phyloP scores from a whole-genome alignment of 2,797 vertebrate species.

The Myoxocephalus aenaeus region DNA sequence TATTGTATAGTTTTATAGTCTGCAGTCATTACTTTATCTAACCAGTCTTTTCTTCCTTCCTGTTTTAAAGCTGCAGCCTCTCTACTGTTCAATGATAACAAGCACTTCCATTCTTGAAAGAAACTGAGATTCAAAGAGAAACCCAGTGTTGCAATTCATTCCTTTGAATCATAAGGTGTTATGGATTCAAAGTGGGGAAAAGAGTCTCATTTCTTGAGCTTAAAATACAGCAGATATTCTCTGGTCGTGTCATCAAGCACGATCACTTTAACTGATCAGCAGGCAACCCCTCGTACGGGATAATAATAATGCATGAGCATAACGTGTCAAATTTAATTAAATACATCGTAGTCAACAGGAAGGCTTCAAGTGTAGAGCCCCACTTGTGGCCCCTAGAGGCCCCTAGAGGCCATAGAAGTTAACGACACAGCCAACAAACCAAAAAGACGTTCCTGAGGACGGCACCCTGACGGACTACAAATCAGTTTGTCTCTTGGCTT shows the following conservation, averaged over 20 bases:
- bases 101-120: too few species aligned
- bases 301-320: not conserved
- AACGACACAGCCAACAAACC: not conserved
- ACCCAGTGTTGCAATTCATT: not conserved
- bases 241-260: not conserved
- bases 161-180: not conserved
- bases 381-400: not conserved
- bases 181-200: not conserved
- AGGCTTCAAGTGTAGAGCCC: too few species aligned
- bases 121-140: not conserved
- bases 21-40: not conserved
- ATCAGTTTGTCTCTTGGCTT: not conserved
- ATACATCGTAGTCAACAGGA: not conserved
- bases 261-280: not conserved
- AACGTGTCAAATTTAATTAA: too few species aligned
- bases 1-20: not conserved
- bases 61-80: slow-evolving; percentile 6
- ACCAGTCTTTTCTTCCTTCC: not conserved
- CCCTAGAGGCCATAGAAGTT: not conserved
- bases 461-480: not conserved
- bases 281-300: not conserved
- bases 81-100: slow-evolving; percentile 1
- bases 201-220: not conserved
- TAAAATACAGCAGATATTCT: not conserved
- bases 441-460: not conserved